A percentile compares a stretch with the other conserved stretches of the same genome.
These are phyloP conservation scores for Abramis brama DNA, from an alignment of 2,113 vertebrate species.

Conservation along the genomic window DNA sequence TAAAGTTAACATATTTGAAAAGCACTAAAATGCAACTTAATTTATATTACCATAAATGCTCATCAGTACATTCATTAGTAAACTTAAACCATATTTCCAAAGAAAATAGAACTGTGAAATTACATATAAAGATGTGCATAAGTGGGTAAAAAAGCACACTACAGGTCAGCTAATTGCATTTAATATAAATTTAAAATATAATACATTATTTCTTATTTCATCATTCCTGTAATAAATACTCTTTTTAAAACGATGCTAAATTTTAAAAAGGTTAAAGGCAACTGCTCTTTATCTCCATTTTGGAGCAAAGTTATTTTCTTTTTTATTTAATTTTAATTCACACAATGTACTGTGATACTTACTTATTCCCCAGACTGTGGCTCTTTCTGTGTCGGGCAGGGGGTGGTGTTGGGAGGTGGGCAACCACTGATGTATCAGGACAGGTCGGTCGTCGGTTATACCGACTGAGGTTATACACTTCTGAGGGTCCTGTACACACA, in stretches of 20 bases:
- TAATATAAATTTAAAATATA: no score
- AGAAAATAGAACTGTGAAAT: background rate
- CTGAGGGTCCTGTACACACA: slow-evolving; percentile 81
- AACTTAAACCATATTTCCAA: background rate
- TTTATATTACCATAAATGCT: no score
- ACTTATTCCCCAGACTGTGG: slow-evolving; percentile 97
- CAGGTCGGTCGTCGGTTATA: slow-evolving; percentile 91
- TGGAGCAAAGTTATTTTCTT: no score
- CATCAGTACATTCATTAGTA: no score
- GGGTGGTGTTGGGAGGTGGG: slow-evolving; percentile 85
- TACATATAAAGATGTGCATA: background rate
- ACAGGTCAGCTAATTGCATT: no score
- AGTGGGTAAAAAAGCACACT: no score
- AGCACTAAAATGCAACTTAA: slow-evolving; percentile 57
- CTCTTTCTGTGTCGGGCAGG: slow-evolving; percentile 94
- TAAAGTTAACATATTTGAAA: background rate
- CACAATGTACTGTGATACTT: slow-evolving; percentile 22
- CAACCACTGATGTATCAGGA: slow-evolving; percentile 88
- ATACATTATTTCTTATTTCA: no score
- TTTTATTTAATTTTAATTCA: no score
- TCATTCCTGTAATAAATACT: background rate
- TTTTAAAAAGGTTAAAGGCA: no score
- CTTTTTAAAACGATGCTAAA: background rate
- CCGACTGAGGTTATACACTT: slow-evolving; percentile 76
- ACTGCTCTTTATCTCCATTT: no score